Percentiles rank a stretch among this genome's conserved stretches.
These are phyloP conservation scores for Hippocampus mohnikei DNA, from an alignment of 2,113 vertebrate species.

Conservation along the genomic window DNA sequence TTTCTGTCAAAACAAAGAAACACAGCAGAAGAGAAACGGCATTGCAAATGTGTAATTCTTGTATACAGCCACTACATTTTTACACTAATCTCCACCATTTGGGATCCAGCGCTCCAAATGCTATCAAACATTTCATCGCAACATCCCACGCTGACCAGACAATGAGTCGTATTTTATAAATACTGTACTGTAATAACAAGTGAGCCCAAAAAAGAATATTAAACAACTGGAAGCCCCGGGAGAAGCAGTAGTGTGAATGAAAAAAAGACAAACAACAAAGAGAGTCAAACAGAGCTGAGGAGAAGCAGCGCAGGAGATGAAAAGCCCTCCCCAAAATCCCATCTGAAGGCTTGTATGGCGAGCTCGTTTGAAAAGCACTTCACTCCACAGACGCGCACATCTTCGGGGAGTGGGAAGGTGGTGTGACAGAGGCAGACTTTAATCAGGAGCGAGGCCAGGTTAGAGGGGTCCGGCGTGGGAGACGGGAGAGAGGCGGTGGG, in stretches of 20 bases:
- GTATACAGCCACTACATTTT: too few relatives aligned
- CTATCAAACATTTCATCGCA: background rate
- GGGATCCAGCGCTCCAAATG: background rate
- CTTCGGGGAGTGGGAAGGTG: constrained; percentile 65
- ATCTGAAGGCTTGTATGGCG: constrained; percentile 30
- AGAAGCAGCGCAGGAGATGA: constrained; percentile 34
- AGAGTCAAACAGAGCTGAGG: constrained; percentile 26
- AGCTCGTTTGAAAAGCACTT: constrained; percentile 52
- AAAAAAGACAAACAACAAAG: constrained; percentile 13
- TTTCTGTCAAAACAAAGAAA: background rate
- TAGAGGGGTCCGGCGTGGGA: constrained; percentile 67
- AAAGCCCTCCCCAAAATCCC: constrained; percentile 31
- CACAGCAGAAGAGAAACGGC: background rate
- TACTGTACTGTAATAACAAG: background rate
- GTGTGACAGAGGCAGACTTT: constrained; percentile 60
- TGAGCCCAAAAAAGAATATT: background rate
- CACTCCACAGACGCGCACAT: constrained; percentile 50
- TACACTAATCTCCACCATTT: background rate
- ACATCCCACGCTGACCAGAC: background rate
- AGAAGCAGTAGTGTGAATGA: constrained; percentile 11
- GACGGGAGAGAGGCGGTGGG: constrained; percentile 65
- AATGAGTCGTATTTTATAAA: background rate
- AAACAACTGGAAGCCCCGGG: constrained; percentile 1
- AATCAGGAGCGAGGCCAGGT: constrained; percentile 67
- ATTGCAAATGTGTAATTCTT: background rate